Evolutionary conservation across 2,888 invertebrate species (phyloP).

Genomic region (Diarsia mendica): DNA sequence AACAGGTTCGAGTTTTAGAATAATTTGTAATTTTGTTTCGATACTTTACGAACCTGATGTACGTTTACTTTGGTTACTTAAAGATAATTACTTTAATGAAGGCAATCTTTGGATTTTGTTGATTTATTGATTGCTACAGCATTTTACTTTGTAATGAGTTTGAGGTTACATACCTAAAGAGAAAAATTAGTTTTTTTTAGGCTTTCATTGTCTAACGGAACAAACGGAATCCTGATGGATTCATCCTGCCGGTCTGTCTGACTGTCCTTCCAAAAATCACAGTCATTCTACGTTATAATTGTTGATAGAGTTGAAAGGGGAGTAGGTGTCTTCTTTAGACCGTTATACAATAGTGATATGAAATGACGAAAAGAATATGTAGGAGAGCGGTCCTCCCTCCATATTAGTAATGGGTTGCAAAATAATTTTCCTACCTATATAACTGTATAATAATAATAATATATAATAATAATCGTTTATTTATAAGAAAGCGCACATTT

Average conservation of each 20-base stretch:
- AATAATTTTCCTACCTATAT: too few relatives aligned
- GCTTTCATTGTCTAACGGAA: background rate
- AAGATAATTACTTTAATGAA: constrained; percentile 61
- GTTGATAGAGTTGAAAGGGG: too few relatives aligned
- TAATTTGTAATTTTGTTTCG: constrained; percentile 60
- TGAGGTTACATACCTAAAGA: background rate
- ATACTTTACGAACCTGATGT: constrained; percentile 55
- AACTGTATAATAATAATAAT: too few relatives aligned
- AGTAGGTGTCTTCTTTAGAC: too few relatives aligned
- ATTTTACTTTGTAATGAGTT: constrained; percentile 40
- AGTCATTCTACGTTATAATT: background rate
- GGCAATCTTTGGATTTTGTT: constrained; percentile 50
- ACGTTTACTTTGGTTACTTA: constrained; percentile 50
- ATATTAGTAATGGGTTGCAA: too few relatives aligned
- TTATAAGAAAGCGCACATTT: too few relatives aligned
- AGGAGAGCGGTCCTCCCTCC: too few relatives aligned
- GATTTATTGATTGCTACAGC: constrained; percentile 51
- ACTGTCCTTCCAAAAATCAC: background rate
- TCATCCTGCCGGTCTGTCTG: background rate
- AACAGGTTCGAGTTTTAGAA: constrained; percentile 49
- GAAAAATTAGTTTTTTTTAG: background rate
- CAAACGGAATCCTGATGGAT: background rate
- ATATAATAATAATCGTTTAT: too few relatives aligned
- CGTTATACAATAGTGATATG: too few relatives aligned
- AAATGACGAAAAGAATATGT: too few relatives aligned